Evolutionary conservation across 2,888 invertebrate species (phyloP), one percentile per base, ranked within the genome.

Genomic region (Agrotis ipsilon): DNA sequence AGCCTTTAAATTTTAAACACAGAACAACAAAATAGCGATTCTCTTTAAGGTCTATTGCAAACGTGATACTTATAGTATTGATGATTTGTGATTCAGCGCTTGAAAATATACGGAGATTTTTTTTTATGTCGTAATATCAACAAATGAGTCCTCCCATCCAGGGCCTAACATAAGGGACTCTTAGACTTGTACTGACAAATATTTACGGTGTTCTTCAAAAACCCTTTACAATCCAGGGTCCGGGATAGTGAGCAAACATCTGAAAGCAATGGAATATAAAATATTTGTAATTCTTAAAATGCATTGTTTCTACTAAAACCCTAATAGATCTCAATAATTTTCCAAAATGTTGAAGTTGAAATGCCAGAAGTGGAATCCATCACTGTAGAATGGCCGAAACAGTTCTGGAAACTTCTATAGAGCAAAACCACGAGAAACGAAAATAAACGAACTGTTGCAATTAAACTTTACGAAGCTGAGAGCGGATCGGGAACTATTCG

Each of bases 401-500:
- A 70, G 78, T 84, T 82, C 76, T 77, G 62, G 70, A 73, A 86
- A 84, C 74, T 81, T 78, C 68, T 61, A 72, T 76, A 76, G 71
- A 73, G 74, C 65, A 52, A 78, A 78, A 54, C 68, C 60, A 62
- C 69, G 75, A 69, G 79, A 72, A 77, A 77, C 81, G 80, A 86
- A 89, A 91, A 91, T 88, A 89, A 89, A 89, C 86, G 82, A 87
- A 86, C 84, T 73, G 86, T 87, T 85, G 89, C 89, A 90, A 89
- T 91, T 90, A 90, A 90, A 90, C 84, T 91, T 87, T 83, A 87
- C 85, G 86, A 72, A 74, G 63, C 72, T 62, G 65, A 67, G 45
- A 85, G 68, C 55, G 80, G 74, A 79, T 75, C 80, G 77, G 54
- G 54, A 77, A 82, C 84, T 82, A 83, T 86, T 86, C 74, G 81